Base-by-base conservation (phyloP, 2,888 invertebrate species). In the Phragmatobia fuliginosa region DNA sequence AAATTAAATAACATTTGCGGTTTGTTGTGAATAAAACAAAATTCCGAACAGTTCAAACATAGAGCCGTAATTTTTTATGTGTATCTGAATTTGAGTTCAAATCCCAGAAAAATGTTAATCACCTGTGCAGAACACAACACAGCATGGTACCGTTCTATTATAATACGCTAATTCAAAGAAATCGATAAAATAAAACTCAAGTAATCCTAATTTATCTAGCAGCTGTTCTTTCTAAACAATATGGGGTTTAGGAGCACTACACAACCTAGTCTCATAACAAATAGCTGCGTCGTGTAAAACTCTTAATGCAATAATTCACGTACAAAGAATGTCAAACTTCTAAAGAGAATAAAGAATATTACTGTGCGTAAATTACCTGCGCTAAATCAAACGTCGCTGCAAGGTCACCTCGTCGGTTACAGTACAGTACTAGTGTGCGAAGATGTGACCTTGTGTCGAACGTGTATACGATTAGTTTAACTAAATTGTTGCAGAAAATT, bases 231-330 rank as follows among this genome's bases (percentile, higher is more conserved):
- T 41, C 11, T 25, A 68, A 75, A 70, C 77, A 71, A 74, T 72
- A 79, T 81, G 73, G 76, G 52, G 28, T 63, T 49, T 63, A 67
- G 56, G 71, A 69, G 62, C 63, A 60, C 74, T 76, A 72, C 52
- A 78, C 56, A 32, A 59, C 65, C 62, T 72, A 76, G 72, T 67
- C 62, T 60, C 38, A 66, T 72, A 79, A 79, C 74, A 78, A 81
- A 80, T 81, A 70, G 78, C 69, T n/a, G 41, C 74, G 78, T 79
- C 79, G 58, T 79, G 72, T 76, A 63, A 74, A 74, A 76, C 74
- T 79, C 62, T 76, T 36, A 49, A 41, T 65, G 62, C 61, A 58
- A 78, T 81, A 75, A 73, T 63, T 81, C 80, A 81, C 74, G n/a
- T n/a, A 60, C 8, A 66, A 73, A 79, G 70, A 81, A 81, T 78